These are phyloP conservation scores for Stenichneumon culpator DNA, from an alignment of 2,888 invertebrate genomes.

Conservation along the genomic window DNA sequence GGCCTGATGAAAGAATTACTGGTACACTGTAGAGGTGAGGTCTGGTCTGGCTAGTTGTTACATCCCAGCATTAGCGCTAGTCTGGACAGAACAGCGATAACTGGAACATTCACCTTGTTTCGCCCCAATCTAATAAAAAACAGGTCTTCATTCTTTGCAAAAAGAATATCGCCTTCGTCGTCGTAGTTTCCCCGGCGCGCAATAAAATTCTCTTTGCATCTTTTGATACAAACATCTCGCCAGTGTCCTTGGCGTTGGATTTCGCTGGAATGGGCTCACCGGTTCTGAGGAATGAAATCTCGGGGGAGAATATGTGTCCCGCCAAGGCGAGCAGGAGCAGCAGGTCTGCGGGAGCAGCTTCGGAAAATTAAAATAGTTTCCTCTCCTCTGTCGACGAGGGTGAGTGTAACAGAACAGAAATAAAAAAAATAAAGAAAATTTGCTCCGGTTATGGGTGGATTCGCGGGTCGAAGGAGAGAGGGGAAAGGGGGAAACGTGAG, in stretches of 20 bases:
- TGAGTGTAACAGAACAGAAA: constrained; percentile 28
- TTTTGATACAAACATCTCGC: constrained; percentile 32
- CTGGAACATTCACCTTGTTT: background rate
- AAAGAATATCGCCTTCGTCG: background rate
- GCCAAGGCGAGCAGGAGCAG: constrained; percentile 36
- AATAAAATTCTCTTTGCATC: constrained; percentile 33
- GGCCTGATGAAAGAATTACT: no score
- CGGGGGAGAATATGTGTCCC: constrained; percentile 61
- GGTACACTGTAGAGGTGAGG: no score
- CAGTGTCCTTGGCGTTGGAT: background rate
- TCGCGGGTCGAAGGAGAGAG: constrained; percentile 41
- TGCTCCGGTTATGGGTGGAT: constrained; percentile 29
- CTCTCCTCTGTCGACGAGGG: constrained; percentile 36
- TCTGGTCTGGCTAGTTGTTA: no score
- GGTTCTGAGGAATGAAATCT: constrained; percentile 60
- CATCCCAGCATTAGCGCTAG: no score
- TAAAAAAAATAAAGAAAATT: background rate
- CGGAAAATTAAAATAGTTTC: constrained; percentile 71
- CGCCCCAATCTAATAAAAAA: background rate
- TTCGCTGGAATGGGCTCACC: background rate
- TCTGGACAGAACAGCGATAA: no score
- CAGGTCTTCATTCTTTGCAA: background rate
- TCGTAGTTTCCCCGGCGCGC: background rate
- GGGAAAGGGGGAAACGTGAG: constrained; percentile 45
- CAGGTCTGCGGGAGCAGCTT: constrained; percentile 48